Conservation (phyloP, 2,797 vertebrate species). For the Rhinogobio ventralis region DNA sequence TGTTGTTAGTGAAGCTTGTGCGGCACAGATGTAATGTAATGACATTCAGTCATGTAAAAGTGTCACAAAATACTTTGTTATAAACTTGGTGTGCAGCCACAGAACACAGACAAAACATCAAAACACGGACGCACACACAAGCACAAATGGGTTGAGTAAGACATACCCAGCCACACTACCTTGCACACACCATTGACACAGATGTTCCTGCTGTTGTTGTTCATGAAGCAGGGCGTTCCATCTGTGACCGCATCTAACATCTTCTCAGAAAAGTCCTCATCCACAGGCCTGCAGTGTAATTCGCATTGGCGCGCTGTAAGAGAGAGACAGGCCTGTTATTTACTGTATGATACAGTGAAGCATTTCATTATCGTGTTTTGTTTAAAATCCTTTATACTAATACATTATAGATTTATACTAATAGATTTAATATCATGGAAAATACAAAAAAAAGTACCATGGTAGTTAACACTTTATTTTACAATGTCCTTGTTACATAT, state of each 20-base stretch:
- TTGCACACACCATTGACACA: constrained; percentile 99
- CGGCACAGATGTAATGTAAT: neutral
- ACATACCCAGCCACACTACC: constrained; percentile 94
- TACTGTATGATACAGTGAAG: neutral
- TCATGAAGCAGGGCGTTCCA: constrained; percentile 93
- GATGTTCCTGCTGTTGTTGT: constrained; percentile 87
- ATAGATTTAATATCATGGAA: neutral
- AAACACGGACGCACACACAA: constrained; percentile 44
- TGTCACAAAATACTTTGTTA: neutral
- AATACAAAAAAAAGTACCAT: neutral
- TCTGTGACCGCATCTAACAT: constrained; percentile 94
- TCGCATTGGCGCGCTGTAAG: constrained; percentile 88
- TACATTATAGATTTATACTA: neutral
- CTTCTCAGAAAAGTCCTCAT: constrained; percentile 90
- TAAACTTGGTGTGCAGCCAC: neutral
- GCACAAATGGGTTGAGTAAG: constrained; percentile 52
- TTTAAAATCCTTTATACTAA: neutral
- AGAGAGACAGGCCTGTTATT: neutral
- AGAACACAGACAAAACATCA: neutral
- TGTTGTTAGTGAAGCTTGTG: neutral
- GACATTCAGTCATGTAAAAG: neutral
- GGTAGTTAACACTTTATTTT: too few relatives aligned
- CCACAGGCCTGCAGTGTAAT: constrained; percentile 88
- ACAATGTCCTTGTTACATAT: too few relatives aligned
- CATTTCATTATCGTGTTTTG: neutral